phyloP scores from a whole-genome alignment of 2,888 invertebrate genomes.

The Drosophila infuscata region DNA sequence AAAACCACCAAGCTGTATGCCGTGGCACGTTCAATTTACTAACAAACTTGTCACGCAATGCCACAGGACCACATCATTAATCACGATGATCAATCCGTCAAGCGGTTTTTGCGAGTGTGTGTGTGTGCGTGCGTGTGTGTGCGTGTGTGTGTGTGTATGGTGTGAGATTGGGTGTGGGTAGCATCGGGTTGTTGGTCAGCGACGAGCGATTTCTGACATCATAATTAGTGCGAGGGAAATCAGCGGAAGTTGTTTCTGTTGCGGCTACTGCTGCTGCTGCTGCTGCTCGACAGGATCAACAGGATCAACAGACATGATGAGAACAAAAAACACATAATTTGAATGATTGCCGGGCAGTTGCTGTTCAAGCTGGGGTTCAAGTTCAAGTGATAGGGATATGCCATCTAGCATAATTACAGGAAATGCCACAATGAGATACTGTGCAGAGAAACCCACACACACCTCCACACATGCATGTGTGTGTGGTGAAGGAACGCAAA shows the following conservation, averaged over 20 bases:
- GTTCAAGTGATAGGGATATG: slow-evolving; percentile 26
- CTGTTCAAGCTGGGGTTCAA: slow-evolving; percentile 13
- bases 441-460: neutral
- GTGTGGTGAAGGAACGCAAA: slow-evolving; percentile 7
- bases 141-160: slow-evolving; percentile 23
- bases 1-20: slow-evolving; percentile 25
- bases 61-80: slow-evolving; percentile 63
- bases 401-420: slow-evolving; percentile 29
- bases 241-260: slow-evolving; percentile 22
- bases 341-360: slow-evolving; percentile 53
- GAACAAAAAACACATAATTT: slow-evolving; percentile 51
- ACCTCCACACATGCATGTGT: neutral
- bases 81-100: slow-evolving; percentile 77
- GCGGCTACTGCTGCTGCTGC: neutral
- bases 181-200: slow-evolving; percentile 28
- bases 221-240: slow-evolving; percentile 61
- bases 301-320: slow-evolving; percentile 21
- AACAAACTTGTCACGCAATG: slow-evolving; percentile 81
- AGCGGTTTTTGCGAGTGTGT: slow-evolving; percentile 9
- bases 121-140: slow-evolving; percentile 1
- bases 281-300: neutral
- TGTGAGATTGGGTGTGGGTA: slow-evolving; percentile 32
- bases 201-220: slow-evolving; percentile 59
- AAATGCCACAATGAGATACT: slow-evolving; percentile 2
- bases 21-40: slow-evolving; percentile 66